Base-by-base conservation (phyloP, 1,140 invertebrate species). In the Drosophila varians region DNA sequence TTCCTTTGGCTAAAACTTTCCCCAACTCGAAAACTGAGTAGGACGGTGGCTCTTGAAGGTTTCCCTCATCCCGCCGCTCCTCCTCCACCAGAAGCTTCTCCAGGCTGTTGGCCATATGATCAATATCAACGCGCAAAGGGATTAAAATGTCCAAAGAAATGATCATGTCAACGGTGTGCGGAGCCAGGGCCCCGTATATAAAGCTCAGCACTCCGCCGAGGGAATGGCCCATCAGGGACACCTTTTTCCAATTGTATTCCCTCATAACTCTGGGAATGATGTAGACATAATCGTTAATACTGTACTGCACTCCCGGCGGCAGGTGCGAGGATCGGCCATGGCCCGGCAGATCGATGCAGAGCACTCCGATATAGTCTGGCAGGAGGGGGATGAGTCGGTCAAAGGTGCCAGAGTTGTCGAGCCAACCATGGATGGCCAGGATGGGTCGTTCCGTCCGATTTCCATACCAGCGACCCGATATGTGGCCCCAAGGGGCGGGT, bases 341-440 rank as follows among this genome's bases (percentile, higher is more conserved):
- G 1, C 95, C 95, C 0, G 94, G 94, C 12, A 95, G 92, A 90
- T 96, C 95, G 9, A 96, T 92, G 1, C 94, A 93, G 2, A 96
- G 80, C 31, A 95, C 92, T 4, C 93, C 92, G 5, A 93, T 70
- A 54, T 95, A 91, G 14, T 92, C 87, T 1, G 92, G 92, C 8
- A 96, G 75, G 14, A 94, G 76, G 5, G 94, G 94, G 19, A 94
- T 93, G 16, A 96, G 79, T 1, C 91, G 90, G 88, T 96, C 95
- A 91, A 95, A 96, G 2, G 93, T 94, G 4, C 93, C 94, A 34
- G 94, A 93, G 84, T 96, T 96, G 75, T 95, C 94, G 90, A 94
- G 92, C 95, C 95, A 96, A 0, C 96, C 96, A 82, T 96, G 96
- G 5, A 96, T 57, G 0, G 93, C 93, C 19, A 96, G 71, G 25